Base-by-base conservation (phyloP, 1,140 invertebrate species). In the Drosophila orosa region DNA sequence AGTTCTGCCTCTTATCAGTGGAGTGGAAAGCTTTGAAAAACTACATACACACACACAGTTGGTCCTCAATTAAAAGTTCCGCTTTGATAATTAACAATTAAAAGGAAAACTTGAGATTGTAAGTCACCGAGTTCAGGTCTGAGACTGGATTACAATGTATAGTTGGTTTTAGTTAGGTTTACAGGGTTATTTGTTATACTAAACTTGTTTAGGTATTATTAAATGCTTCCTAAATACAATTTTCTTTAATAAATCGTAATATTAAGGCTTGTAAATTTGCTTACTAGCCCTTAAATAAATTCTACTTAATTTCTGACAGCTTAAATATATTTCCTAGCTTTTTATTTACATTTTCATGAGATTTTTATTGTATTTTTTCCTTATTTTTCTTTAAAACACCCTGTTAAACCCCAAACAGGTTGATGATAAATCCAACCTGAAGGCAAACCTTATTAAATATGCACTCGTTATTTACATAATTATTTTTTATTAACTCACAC, bases 61-160 rank as follows among this genome's bases (percentile, higher is more conserved):
- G 37, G 52, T 47, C 15, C 63, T 77, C 45, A 89, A 87, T 87
- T 87, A 84, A 84, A 89, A 80, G 84, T 87, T 87, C 79, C 84
- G 83, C 84, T 73, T 66, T 61, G 59, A 63, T 66, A 69, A 78
- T 58, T 63, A 65, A 57, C 39, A 54, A 68, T 45, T 50, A 48
- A 74, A 62, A 40, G 56, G 60, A 79, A 66, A 63, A 65, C 47
- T 47, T 65, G 42, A 67, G 50, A 33, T 69, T 57, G 31, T 31
- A 59, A 62, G 29, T 65, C 79, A 69, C 67, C 69, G 66, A 75
- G 24, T 24, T 42, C 17, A 9, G 29, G 13, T 52, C 29, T 33
- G 17, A 33, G 29, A 17, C 33, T 33, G 17, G 31, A 25, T 67
- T 76, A 66, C 37, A 72, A 24, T 57, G 78, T 45, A 72, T 17